These are phyloP conservation scores for Ischnus inquisitorius DNA, from an alignment of 2,888 invertebrate species.

Conservation along the genomic window DNA sequence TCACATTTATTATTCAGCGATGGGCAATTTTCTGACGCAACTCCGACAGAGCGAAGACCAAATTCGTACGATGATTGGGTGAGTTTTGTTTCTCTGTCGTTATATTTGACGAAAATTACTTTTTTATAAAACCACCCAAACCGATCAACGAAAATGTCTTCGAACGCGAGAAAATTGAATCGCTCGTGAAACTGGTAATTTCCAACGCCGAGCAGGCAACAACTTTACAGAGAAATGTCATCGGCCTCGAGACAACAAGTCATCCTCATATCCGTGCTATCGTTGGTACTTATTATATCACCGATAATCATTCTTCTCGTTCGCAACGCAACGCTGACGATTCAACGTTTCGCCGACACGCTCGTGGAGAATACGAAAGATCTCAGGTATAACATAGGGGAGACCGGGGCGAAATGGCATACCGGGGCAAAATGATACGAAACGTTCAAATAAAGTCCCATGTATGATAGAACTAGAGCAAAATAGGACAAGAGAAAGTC, in stretches of 20 bases:
- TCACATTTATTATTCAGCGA: conserved; percentile 92
- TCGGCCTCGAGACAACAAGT: conserved; percentile 90
- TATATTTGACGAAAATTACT: background rate
- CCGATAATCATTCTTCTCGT: conserved; percentile 94
- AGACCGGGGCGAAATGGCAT: too few relatives aligned
- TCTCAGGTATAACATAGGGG: conserved; percentile 90
- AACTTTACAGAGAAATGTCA: conserved; percentile 85
- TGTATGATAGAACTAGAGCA: too few relatives aligned
- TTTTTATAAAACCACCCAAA: background rate
- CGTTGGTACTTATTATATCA: conserved; percentile 92
- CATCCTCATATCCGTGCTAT: conserved; percentile 92
- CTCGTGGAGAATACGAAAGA: conserved; percentile 86
- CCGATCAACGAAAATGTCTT: background rate
- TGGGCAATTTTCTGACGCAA: conserved; percentile 88
- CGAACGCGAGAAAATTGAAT: background rate
- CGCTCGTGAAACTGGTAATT: background rate
- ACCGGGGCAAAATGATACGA: too few relatives aligned
- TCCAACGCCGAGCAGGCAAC: conserved; percentile 43
- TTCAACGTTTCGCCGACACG: conserved; percentile 87
- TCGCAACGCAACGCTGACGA: conserved; percentile 93
- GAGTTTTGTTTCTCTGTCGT: background rate
- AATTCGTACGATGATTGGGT: conserved; percentile 81
- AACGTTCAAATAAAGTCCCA: too few relatives aligned
- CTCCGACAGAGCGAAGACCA: conserved; percentile 88
- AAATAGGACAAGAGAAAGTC: too few relatives aligned